phyloP scores from a whole-genome alignment of 2,113 vertebrate species.

The Hypocryptadius cinnamomeus region DNA sequence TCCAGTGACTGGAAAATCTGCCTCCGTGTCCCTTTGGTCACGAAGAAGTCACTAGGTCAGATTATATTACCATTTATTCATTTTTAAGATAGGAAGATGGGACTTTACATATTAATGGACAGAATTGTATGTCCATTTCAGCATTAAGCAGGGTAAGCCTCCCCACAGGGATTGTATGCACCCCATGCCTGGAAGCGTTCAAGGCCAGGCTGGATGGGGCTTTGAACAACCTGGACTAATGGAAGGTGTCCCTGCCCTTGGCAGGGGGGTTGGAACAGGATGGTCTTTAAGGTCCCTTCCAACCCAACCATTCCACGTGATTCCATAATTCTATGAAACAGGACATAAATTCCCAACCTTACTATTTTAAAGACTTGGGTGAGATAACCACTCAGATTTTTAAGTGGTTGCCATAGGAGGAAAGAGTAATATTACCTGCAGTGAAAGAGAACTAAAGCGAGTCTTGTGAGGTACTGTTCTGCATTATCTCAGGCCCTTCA shows the following conservation, averaged over 20 bases:
- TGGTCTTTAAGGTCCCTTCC: background rate
- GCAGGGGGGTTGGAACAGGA: background rate
- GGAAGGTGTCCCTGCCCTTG: background rate
- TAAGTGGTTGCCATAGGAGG: background rate
- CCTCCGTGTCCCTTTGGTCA: background rate
- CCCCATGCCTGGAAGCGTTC: background rate
- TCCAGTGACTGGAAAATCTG: background rate
- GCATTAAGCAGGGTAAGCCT: background rate
- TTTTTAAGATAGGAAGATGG: background rate
- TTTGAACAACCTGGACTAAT: background rate
- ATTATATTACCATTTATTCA: background rate
- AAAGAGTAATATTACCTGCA: slow-evolving; percentile 13
- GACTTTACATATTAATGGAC: background rate
- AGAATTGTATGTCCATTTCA: background rate
- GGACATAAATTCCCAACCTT: background rate
- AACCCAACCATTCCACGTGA: background rate
- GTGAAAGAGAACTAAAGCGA: background rate
- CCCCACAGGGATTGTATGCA: background rate
- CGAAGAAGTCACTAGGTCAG: background rate
- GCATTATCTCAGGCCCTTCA: slow-evolving; percentile 16
- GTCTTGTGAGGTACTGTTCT: background rate
- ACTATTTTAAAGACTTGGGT: background rate
- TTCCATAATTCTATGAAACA: background rate
- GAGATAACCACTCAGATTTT: background rate
- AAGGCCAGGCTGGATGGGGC: background rate